A percentile compares a stretch with the other conserved stretches of the same genome.
Conservation (phyloP, 2,797 vertebrate genomes). For the Trachops cirrhosus region DNA sequence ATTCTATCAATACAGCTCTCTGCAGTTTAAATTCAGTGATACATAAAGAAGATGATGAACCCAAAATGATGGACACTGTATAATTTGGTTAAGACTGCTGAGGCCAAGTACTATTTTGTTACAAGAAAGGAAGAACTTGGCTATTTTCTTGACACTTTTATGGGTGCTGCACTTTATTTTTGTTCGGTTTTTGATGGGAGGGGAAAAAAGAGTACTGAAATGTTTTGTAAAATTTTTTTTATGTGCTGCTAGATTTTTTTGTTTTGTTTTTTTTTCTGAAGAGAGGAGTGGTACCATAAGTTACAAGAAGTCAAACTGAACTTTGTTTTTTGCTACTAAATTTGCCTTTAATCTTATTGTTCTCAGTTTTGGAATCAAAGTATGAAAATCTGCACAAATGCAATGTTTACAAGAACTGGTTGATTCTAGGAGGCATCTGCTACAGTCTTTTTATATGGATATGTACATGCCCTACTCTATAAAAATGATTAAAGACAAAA, state of each 20-base stretch:
- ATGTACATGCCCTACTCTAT: constrained; percentile 75
- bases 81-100: constrained; percentile 83
- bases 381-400: constrained; percentile 83
- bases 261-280: constrained; percentile 65
- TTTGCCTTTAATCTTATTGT: constrained; percentile 79
- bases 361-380: constrained; percentile 79
- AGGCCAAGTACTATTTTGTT: constrained; percentile 77
- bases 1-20: constrained; percentile 85
- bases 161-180: constrained; percentile 97
- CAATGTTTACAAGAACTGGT: constrained; percentile 84
- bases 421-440: constrained; percentile 82
- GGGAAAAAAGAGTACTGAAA: constrained; percentile 77
- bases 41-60: constrained; percentile 93
- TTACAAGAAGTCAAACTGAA: constrained; percentile 84
- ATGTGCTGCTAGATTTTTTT: constrained; percentile 85
- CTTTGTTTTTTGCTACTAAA: constrained; percentile 80
- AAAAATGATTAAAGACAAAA: constrained; percentile 78
- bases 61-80: constrained; percentile 95
- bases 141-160: constrained; percentile 89
- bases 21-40: constrained; percentile 86
- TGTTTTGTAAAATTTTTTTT: constrained; percentile 71
- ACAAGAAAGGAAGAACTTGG: constrained; percentile 82
- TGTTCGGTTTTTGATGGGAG: constrained; percentile 79
- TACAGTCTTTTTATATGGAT: constrained; percentile 80
- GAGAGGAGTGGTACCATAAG: constrained; percentile 77